Base-by-base conservation (phyloP, 2,797 vertebrate species). In the Pipistrellus nathusii region DNA sequence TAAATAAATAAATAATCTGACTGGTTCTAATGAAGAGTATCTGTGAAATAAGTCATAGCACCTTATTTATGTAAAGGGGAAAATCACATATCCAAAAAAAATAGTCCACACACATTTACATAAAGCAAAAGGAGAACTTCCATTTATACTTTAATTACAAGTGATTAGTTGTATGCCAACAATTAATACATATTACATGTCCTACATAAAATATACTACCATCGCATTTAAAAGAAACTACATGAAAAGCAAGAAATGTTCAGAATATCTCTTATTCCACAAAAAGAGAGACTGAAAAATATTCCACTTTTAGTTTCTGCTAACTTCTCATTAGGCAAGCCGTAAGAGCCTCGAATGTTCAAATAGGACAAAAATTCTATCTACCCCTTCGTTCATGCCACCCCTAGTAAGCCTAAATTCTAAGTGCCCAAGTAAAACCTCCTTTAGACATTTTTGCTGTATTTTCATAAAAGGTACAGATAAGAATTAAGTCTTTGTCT, bases 91-190 rank as follows among this genome's bases (percentile, higher is more conserved):
- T 44, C 1, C 30, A 75, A 62, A 59, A 59, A 69, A 32, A 72
- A n/a, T 12, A 84, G 86, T 9, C 53, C 64, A 66, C 51, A 78
- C 41, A 71, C 23, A 76, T 91, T 81, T 90, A 81, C 82, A 92
- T 78, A 80, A 90, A 55, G 72, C 64, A 55, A 96, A 72, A 91
- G 83, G 46, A 87, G 85, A 94, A 93, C 81, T 85, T 95, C 21
- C 32, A 86, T 35, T 94, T 88, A 75, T 12, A 94, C 84, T 94
- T 96, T 91, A 91, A 80, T 90, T 93, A 27, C 57, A 95, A 90
- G 80, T 87, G 62, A 83, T 78, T 66, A 78, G 30, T 55, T 89
- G 46, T 57, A 96, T 66, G 38, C 20, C 27, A 93, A 88, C 51
- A 85, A 53, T 53, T 76, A 86, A 88, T 88, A 62, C 44, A 86